Conservation (phyloP, 2,888 invertebrate species). For the Drosophila pseudotalamancana region DNA sequence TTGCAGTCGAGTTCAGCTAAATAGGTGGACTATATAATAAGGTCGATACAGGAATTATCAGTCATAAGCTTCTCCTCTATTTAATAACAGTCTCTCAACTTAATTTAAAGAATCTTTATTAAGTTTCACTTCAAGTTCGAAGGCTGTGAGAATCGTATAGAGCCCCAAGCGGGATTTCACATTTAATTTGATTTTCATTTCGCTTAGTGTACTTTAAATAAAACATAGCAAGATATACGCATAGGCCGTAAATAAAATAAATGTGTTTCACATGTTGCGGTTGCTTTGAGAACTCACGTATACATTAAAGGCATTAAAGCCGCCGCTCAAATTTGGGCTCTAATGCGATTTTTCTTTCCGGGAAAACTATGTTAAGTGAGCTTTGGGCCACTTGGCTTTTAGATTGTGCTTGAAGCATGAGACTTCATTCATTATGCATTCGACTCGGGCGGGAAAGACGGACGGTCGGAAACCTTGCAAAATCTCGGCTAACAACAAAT, state of each 20-base stretch:
- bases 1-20: no score
- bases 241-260: conserved; percentile 4
- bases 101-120: no score
- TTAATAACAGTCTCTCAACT: no score
- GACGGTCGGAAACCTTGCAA: background rate
- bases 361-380: conserved; percentile 33
- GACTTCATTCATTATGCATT: conserved; percentile 44
- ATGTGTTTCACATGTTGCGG: conserved; percentile 1
- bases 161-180: no score
- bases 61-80: no score
- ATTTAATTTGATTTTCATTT: no score
- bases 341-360: background rate
- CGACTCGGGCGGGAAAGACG: conserved; percentile 1
- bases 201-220: background rate
- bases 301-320: conserved; percentile 3
- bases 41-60: no score
- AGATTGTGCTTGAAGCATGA: conserved; percentile 6
- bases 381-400: conserved; percentile 27
- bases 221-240: background rate
- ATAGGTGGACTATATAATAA: no score
- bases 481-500: conserved; percentile 8
- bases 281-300: background rate
- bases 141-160: no score
- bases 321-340: background rate
- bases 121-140: no score